Percentiles rank a stretch among this genome's conserved stretches.
phyloP scores from a whole-genome alignment of 2,797 vertebrate species.

The Gallinago solitaria region DNA sequence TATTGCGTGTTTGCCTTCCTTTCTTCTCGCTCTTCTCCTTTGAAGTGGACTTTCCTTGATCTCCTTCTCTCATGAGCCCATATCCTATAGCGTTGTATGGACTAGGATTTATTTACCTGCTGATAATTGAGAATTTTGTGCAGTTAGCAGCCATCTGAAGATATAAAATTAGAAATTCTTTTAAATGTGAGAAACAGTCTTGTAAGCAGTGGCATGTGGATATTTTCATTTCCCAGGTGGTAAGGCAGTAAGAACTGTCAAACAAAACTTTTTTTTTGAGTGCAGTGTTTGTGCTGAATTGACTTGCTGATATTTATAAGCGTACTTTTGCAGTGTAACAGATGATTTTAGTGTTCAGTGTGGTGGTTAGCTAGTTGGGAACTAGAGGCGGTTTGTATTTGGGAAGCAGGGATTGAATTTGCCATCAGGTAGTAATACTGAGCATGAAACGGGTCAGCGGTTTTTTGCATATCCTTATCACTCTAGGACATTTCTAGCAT shows the following conservation, averaged over 20 bases:
- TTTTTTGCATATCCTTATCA: background rate
- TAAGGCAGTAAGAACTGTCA: constrained; percentile 20
- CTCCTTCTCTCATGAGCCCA: background rate
- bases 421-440: background rate
- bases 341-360: background rate
- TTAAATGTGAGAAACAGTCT: background rate
- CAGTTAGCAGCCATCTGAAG: constrained; percentile 4
- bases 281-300: background rate
- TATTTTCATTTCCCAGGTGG: constrained; percentile 18
- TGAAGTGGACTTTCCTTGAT: constrained; percentile 11
- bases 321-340: background rate
- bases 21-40: background rate
- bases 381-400: background rate
- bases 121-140: background rate
- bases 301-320: background rate
- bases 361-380: background rate
- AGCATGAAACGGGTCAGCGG: background rate
- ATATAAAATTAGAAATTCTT: constrained; percentile 2
- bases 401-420: background rate
- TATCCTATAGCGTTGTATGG: background rate
- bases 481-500: background rate
- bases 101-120: background rate
- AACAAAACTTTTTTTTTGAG: background rate
- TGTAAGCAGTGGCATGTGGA: background rate
- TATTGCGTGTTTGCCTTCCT: background rate